Evolutionary conservation across 1,140 invertebrate species (phyloP).

Genomic region (Oryzaephilus surinamensis): DNA sequence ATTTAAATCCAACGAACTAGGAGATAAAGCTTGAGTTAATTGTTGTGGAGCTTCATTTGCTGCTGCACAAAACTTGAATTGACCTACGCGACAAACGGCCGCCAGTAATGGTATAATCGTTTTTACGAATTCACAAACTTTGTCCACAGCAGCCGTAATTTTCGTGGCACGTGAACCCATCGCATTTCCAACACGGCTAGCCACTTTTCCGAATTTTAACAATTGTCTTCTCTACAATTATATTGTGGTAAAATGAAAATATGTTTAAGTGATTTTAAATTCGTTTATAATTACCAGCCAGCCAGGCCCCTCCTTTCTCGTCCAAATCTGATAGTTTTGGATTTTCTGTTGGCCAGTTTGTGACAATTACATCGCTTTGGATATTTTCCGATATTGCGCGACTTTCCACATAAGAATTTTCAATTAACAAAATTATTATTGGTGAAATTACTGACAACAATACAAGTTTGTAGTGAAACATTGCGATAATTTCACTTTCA

Average conservation of each 20-base stretch:
- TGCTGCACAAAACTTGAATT: conserved; percentile 33
- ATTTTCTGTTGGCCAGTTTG: conserved; percentile 5
- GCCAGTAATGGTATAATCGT: conserved; percentile 32
- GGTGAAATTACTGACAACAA: no score
- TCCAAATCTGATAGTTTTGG: no score
- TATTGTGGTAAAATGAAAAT: conserved; percentile 2
- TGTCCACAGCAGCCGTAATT: conserved; percentile 30
- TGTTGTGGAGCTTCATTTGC: conserved; percentile 23
- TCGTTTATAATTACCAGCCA: conserved; percentile 14
- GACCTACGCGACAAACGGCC: conserved; percentile 32
- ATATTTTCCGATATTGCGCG: conserved; percentile 3
- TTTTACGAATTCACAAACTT: conserved; percentile 34
- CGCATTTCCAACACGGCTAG: conserved; percentile 28
- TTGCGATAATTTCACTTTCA: no score
- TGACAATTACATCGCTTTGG: conserved; percentile 14
- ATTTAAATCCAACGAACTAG: conserved; percentile 16
- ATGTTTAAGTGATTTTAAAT: no score
- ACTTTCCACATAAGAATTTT: no score
- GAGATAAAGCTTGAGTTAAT: conserved; percentile 16
- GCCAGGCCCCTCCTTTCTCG: conserved; percentile 15
- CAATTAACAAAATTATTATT: no score
- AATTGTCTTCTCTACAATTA: conserved; percentile 29
- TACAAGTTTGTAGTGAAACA: no score
- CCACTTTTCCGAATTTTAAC: conserved; percentile 28
- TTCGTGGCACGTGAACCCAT: conserved; percentile 27